These are phyloP conservation scores for Butorides virescens DNA, from an alignment of 2,113 vertebrate genomes.

Conservation along the genomic window DNA sequence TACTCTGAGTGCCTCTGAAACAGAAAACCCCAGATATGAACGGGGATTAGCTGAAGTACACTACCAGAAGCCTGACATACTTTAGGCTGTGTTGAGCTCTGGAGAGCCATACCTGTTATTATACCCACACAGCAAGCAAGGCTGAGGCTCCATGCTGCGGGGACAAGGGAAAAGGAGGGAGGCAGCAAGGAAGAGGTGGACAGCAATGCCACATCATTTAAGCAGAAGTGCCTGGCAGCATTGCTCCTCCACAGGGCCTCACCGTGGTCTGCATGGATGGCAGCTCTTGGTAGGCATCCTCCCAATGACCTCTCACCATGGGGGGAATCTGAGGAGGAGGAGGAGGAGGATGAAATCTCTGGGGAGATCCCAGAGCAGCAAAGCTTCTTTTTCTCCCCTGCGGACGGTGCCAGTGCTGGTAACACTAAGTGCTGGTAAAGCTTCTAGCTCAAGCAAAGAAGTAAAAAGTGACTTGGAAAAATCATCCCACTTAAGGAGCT, in stretches of 20 bases:
- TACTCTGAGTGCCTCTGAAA: background rate
- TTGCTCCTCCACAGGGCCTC: background rate
- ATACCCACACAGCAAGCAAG: background rate
- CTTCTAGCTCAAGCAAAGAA: background rate
- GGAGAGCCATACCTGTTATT: background rate
- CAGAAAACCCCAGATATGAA: background rate
- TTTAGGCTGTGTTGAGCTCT: background rate
- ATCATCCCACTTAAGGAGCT: background rate
- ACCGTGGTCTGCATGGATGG: background rate
- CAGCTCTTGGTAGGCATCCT: background rate
- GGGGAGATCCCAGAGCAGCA: background rate
- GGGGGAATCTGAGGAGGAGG: background rate
- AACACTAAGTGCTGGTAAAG: background rate
- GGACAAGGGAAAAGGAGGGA: background rate
- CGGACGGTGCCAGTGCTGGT: background rate
- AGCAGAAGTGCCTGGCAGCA: background rate
- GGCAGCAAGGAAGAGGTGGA: background rate
- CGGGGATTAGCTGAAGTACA: conserved; percentile 14
- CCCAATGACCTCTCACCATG: background rate
- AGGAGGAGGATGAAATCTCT: background rate
- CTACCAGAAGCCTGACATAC: background rate
- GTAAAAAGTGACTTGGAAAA: background rate
- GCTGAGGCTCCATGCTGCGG: accelerated
- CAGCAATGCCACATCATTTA: background rate
- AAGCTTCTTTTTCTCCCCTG: background rate